Conservation (phyloP, 2,888 invertebrate genomes). For the Parasteatoda lunata region DNA sequence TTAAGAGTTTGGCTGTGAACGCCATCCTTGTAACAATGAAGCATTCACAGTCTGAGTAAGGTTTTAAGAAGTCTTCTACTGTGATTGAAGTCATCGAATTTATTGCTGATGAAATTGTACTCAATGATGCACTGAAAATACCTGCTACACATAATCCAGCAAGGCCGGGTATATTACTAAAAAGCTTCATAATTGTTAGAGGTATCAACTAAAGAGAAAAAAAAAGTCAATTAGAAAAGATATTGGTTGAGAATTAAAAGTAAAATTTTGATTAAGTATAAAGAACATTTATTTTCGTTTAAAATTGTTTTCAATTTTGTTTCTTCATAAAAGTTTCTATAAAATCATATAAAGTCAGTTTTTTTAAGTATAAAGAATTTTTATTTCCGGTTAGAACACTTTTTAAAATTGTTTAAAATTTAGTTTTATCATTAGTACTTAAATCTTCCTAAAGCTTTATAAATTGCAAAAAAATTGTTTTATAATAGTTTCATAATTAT, state of each 20-base stretch:
- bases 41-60: neutral
- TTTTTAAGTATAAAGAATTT: no score
- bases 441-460: no score
- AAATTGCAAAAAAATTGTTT: no score
- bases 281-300: no score
- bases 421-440: no score
- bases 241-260: neutral
- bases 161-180: neutral
- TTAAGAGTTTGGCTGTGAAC: neutral
- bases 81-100: neutral
- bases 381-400: no score
- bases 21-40: neutral
- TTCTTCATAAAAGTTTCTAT: no score
- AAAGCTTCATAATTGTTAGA: neutral
- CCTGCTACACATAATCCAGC: constrained; percentile 5
- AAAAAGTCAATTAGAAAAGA: neutral
- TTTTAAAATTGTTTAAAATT: no score
- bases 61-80: neutral
- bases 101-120: neutral
- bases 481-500: no score
- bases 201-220: neutral
- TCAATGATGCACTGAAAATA: neutral
- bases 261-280: neutral
- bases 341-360: no score
- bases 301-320: no score